A percentile compares a stretch with the other conserved stretches of the same genome.
These are phyloP conservation scores for Hemitrygon akajei DNA, from an alignment of 2,797 vertebrate genomes.

Conservation along the genomic window DNA sequence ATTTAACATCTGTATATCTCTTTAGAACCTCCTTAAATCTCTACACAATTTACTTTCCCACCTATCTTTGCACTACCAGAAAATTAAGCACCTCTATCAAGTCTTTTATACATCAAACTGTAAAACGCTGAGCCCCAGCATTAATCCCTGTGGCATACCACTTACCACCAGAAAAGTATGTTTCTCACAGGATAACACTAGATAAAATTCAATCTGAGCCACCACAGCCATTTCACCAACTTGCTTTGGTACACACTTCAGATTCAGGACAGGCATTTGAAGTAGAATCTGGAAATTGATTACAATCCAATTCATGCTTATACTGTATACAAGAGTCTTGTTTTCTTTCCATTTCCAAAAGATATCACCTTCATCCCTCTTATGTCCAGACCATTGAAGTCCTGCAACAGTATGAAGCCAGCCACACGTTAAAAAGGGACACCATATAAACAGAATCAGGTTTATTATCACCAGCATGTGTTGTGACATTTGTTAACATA, in stretches of 20 bases:
- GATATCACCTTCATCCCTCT: background rate
- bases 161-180: background rate
- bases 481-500: no score
- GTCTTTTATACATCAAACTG: no score
- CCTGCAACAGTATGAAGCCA: background rate
- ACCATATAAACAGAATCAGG: background rate
- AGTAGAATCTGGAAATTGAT: background rate
- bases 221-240: background rate
- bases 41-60: no score
- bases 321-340: background rate
- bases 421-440: background rate
- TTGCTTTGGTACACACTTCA: background rate
- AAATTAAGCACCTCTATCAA: no score
- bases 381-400: background rate
- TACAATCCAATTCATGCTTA: background rate
- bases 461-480: no score
- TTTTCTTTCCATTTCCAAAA: background rate
- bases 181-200: background rate
- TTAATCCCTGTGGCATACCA: no score
- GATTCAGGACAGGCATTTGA: background rate
- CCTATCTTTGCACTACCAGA: no score
- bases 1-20: no score
- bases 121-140: no score
- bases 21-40: no score
- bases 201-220: background rate